A percentile compares a stretch with the other conserved stretches of the same genome.
These are phyloP conservation scores for Ceratosolen fusciceps DNA, from an alignment of 1,140 invertebrate genomes.

Conservation along the genomic window DNA sequence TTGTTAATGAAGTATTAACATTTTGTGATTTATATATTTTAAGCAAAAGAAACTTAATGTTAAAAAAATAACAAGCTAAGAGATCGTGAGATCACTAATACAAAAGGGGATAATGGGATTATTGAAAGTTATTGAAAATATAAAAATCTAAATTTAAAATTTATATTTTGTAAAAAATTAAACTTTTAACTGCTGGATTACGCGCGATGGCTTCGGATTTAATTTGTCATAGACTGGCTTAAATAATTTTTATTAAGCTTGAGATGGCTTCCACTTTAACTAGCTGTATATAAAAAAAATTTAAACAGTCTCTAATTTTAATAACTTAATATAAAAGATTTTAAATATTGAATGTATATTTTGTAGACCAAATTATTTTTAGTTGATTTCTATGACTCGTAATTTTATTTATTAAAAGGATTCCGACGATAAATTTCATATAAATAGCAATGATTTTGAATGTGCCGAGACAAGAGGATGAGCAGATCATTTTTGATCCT, in stretches of 20 bases:
- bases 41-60: too few relatives aligned
- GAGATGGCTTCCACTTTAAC: background rate
- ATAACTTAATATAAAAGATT: conserved; percentile 19
- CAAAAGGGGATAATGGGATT: background rate
- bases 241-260: conserved; percentile 6
- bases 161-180: background rate
- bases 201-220: background rate
- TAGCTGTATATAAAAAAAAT: conserved; percentile 9
- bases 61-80: background rate
- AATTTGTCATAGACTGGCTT: background rate
- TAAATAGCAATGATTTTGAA: conserved; percentile 39
- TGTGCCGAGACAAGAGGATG: background rate
- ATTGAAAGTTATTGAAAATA: background rate
- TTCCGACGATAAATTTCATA: conserved; percentile 13
- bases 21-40: conserved; percentile 4
- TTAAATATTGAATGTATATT: conserved; percentile 24
- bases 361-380: conserved; percentile 20
- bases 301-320: conserved; percentile 12
- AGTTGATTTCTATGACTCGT: conserved; percentile 16
- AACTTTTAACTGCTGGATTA: background rate
- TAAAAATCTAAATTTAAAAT: background rate
- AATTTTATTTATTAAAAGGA: conserved; percentile 42
- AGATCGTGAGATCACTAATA: background rate
- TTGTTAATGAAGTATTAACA: background rate
- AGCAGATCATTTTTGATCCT: conserved; percentile 11